Evolutionary conservation across 1,140 invertebrate genomes (phyloP), one percentile per base, ranked within the genome.

Genomic region (Oedothorax gibbosus): DNA sequence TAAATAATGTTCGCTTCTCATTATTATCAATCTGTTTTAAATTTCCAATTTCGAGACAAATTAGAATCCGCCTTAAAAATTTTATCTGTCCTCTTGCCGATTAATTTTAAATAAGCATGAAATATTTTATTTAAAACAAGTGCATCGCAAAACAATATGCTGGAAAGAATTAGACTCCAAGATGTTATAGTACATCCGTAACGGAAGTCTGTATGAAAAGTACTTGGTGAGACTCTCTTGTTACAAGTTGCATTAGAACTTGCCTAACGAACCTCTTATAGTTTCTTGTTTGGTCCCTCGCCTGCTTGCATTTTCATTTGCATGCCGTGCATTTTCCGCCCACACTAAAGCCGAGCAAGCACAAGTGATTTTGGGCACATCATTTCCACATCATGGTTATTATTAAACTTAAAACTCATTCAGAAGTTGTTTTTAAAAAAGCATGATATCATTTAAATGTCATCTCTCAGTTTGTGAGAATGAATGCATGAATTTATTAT

Each of bases 321-420:
- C 64, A 68, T 71, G 64, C 12, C 12, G 11, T 85, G 65, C 73
- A 71, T 78, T 50, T 54, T 85, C 75, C 71, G 83, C 83, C 72
- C 66, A 85, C 83, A 85, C 73, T 85, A 85, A 85, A 85, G 83
- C 83, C 83, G 83, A 85, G 83, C 83, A 85, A 85, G 83, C 83
- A 85, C 83, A 60, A 51, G 73, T 73, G 53, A 69, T 71, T 51
- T 71, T 56, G 66, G 75, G 83, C 83, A 85, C 83, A 64, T 76
- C 50, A 69, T 73, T 76, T 84, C 53, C 81, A 84, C 81, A 54
- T 82, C 54, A 35, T 2, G 35, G 35, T 35, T 35, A 35, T 35
- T 35, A 35, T 35, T 35, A 35, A 35, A 35, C 35, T 35, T 35
- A 35, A n/a, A 35, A 35, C 35, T 35, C 35, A 35, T 35, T 35